These are phyloP conservation scores for Coendou prehensilis DNA, from an alignment of 2,797 vertebrate genomes.

Conservation along the genomic window DNA sequence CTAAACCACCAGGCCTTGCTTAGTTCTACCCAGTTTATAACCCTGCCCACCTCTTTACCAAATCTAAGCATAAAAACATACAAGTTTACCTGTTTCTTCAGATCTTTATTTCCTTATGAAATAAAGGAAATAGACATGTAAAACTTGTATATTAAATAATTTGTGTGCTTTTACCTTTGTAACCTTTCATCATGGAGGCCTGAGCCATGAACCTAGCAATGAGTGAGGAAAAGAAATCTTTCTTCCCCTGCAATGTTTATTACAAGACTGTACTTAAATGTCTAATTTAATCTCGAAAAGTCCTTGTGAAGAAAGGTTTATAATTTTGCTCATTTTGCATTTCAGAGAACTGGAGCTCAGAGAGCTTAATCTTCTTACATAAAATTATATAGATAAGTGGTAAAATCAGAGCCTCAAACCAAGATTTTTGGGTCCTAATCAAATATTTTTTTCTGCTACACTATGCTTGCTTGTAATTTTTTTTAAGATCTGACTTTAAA, in stretches of 20 bases:
- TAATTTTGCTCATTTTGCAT: conserved; percentile 38
- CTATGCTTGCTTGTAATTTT: neutral
- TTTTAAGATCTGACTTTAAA: conserved; percentile 5
- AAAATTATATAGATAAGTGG: neutral
- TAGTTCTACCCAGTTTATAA: neutral
- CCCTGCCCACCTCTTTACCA: neutral
- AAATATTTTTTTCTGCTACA: conserved; percentile 9
- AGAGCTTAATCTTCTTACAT: conserved; percentile 30
- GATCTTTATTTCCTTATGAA: neutral
- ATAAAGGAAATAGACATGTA: neutral
- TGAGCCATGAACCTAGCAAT: neutral
- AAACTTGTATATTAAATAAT: neutral
- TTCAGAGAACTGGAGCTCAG: conserved; percentile 28
- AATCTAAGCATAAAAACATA: neutral
- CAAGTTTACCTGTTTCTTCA: neutral
- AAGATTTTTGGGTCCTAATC: neutral
- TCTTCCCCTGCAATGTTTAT: neutral
- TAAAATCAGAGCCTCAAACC: neutral
- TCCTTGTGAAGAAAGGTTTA: neutral
- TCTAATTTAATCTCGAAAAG: conserved; percentile 49
- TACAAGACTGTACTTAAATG: neutral
- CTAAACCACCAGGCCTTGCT: neutral
- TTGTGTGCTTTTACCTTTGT: neutral
- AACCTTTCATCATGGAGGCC: neutral
- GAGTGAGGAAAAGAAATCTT: neutral